Conservation (phyloP, 2,888 invertebrate species). For the Hesperia comma region DNA sequence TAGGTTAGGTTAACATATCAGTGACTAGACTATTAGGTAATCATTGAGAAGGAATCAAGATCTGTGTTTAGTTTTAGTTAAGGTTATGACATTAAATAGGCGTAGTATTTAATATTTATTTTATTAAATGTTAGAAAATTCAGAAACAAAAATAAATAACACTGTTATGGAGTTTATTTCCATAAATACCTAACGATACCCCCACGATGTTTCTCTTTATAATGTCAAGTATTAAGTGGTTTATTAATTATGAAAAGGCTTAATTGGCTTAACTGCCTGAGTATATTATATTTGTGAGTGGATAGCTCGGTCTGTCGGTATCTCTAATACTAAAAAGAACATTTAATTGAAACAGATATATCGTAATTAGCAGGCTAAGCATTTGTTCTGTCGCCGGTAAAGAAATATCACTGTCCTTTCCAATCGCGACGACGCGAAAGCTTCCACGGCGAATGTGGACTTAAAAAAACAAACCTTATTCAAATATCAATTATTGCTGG, state of each 20-base stretch:
- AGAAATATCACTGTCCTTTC: conserved; percentile 20
- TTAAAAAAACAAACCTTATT: conserved; percentile 47
- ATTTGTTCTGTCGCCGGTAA: neutral
- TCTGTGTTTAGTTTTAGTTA: too few species aligned
- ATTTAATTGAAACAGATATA: conserved; percentile 12
- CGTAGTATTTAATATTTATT: too few species aligned
- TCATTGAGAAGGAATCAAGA: too few species aligned
- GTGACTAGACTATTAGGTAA: too few species aligned
- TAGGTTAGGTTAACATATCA: conserved; percentile 4
- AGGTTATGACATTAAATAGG: too few species aligned
- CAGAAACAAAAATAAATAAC: too few species aligned
- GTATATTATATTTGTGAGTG: neutral
- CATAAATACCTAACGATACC: too few species aligned
- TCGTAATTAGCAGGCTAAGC: conserved; percentile 6
- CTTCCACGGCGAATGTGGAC: conserved; percentile 18
- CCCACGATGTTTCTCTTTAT: too few species aligned
- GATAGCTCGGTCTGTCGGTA: neutral
- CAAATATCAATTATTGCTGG: conserved; percentile 62
- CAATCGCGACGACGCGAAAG: conserved; percentile 16
- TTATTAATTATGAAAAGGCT: too few species aligned
- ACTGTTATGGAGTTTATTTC: too few species aligned
- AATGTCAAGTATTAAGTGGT: too few species aligned
- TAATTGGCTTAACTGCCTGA: neutral
- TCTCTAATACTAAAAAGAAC: neutral
- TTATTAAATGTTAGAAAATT: too few species aligned